Conservation (phyloP, 2,888 invertebrate genomes). For the Anagyrus pseudococci region DNA sequence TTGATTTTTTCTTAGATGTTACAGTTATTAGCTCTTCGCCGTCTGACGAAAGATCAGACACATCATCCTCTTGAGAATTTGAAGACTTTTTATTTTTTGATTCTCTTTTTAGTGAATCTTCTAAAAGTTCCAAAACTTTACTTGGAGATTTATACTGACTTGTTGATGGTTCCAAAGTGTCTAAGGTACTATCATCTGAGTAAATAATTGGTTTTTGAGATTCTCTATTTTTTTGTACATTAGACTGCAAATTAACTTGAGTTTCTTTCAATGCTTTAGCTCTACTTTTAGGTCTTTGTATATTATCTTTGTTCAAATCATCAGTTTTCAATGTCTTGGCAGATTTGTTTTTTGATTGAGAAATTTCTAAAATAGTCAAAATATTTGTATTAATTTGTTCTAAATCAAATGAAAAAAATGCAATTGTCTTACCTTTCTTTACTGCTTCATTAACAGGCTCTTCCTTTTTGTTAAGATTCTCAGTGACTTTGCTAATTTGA, state of each 20-base stretch:
- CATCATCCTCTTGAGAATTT: slow-evolving; percentile 41
- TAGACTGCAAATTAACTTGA: not conserved
- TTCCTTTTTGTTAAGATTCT: slow-evolving; percentile 15
- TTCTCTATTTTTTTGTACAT: slow-evolving; percentile 18
- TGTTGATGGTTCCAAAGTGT: slow-evolving; percentile 42
- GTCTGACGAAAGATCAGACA: slow-evolving; percentile 31
- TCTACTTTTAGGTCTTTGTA: slow-evolving; percentile 28
- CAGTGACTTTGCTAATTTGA: slow-evolving; percentile 15
- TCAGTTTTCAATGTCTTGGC: slow-evolving; percentile 8
- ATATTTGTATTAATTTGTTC: not conserved
- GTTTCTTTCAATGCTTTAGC: slow-evolving; percentile 13
- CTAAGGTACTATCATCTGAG: slow-evolving; percentile 56
- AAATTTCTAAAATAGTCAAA: slow-evolving; percentile 4
- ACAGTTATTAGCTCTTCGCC: slow-evolving; percentile 12
- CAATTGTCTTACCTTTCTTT: not conserved
- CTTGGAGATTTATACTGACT: slow-evolving; percentile 29
- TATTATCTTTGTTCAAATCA: not conserved
- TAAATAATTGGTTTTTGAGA: slow-evolving; percentile 46
- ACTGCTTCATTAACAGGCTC: not conserved
- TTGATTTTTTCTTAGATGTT: slow-evolving; percentile 33
- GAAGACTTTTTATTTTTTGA: slow-evolving; percentile 42
- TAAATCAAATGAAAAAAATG: not conserved
- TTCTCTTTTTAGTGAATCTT: slow-evolving; percentile 52
- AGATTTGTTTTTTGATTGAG: slow-evolving; percentile 9
- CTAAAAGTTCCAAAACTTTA: slow-evolving; percentile 52